These are phyloP conservation scores for Calidris pugnax DNA, from an alignment of 2,113 vertebrate genomes.

Conservation along the genomic window DNA sequence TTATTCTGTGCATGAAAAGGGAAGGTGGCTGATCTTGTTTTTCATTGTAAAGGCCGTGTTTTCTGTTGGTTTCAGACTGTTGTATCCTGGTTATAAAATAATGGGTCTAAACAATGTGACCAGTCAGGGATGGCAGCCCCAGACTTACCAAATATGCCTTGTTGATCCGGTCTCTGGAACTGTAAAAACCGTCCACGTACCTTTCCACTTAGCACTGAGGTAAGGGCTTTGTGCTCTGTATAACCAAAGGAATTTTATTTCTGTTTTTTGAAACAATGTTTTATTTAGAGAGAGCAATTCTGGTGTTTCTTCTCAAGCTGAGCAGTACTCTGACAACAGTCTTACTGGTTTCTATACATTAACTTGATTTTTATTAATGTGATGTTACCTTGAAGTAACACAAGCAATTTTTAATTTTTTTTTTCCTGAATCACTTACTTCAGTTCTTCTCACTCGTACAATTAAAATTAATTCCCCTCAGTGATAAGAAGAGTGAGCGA, in stretches of 20 bases:
- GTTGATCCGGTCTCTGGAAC: constrained; percentile 87
- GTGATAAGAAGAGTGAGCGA: constrained; percentile 96
- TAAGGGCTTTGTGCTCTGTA: constrained; percentile 23
- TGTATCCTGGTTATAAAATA: constrained; percentile 95
- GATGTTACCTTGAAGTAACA: background rate
- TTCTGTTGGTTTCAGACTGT: constrained; percentile 76
- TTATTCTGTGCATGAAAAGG: background rate
- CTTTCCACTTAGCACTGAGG: constrained; percentile 97
- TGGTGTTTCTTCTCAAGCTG: background rate
- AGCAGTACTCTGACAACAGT: background rate
- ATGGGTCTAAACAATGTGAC: constrained; percentile 98
- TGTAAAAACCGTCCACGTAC: constrained; percentile 88
- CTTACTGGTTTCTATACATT: background rate
- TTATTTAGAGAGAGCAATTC: background rate
- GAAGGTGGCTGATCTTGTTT: background rate
- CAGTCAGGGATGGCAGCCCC: constrained; percentile 94
- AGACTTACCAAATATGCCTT: constrained; percentile 95
- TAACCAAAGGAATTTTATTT: background rate
- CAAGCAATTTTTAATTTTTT: background rate
- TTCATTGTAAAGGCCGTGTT: background rate
- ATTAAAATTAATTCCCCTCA: constrained; percentile 58
- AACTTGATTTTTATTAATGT: background rate
- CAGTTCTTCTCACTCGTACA: background rate
- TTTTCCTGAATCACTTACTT: background rate
- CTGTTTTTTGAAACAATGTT: background rate